Evolutionary conservation across 2,113 vertebrate genomes (phyloP).

Genomic region (Hucho hucho): DNA sequence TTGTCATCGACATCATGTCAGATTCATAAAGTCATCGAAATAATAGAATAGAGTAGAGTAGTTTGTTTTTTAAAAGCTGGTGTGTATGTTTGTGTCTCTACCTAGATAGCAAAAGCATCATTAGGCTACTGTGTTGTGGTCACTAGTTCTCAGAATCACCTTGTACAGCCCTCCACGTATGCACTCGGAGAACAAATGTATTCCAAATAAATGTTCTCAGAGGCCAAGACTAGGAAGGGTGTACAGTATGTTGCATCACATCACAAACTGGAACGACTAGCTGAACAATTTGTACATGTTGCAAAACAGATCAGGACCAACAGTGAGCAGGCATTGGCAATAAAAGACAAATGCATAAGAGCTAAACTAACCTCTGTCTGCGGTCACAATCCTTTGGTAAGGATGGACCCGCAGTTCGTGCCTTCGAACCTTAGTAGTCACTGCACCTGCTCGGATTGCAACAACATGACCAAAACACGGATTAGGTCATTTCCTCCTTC

Average conservation of each 20-base stretch:
- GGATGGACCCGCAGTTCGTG: conserved; percentile 94
- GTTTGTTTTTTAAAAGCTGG: not conserved
- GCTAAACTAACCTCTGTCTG: conserved; percentile 96
- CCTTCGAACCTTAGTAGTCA: conserved; percentile 95
- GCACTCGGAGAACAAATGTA: no score
- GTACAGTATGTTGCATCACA: not conserved
- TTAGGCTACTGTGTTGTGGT: conserved; percentile 9
- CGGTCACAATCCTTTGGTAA: conserved; percentile 96
- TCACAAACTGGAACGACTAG: not conserved
- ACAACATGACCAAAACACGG: conserved; percentile 86
- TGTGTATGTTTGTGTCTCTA: conserved; percentile 18
- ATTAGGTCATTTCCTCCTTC: conserved; percentile 73
- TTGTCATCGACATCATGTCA: conserved; percentile 56
- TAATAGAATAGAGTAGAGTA: conserved; percentile 49
- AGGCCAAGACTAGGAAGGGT: not conserved
- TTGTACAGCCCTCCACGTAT: no score
- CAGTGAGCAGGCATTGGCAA: conserved; percentile 65
- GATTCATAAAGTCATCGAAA: conserved; percentile 59
- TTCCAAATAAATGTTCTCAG: not conserved
- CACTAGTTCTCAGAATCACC: not conserved
- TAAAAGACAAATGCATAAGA: conserved; percentile 69
- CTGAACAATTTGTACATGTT: conserved; percentile 60
- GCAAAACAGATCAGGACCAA: conserved; percentile 58
- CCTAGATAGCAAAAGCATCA: not conserved
- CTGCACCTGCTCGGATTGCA: conserved; percentile 94